Evolutionary conservation across 2,797 vertebrate species (phyloP), one percentile per base, ranked within the genome.

Genomic region (Bradypus variegatus): DNA sequence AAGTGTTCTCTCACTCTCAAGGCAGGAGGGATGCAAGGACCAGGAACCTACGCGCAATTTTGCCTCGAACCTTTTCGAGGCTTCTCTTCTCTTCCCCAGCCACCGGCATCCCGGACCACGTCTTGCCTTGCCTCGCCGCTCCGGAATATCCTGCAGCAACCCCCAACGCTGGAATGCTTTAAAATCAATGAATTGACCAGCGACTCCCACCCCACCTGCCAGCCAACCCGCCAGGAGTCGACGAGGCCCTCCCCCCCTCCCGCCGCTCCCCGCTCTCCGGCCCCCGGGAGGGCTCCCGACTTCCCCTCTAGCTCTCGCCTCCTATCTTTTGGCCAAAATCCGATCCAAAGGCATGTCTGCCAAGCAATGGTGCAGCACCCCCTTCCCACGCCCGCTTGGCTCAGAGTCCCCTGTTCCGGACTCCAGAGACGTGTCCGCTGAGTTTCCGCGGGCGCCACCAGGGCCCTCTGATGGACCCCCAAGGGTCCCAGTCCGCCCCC

Each of bases 311-410:
- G 91, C 96, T 93, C 76, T 69, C 10, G 73, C 96, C 96, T 98
- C 95, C 97, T 98, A 98, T 97, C 98, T 98, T 98, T 97, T 97
- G 91, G 95, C 93, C 91, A 93, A 93, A 94, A 95, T 93, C 84
- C 88, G 91, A 81, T 95, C 93, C 96, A 93, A 45, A 95, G 93
- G 90, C 96, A 97, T 96, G 86, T 92, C 91, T 83, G 92, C 89
- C 45, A 16, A 50, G 80, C 72, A 50, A 58, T 31, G 82, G 84
- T 79, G 91, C 88, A 70, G 38, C 87, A 88, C 82, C 93, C 91
- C 84, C 94, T 80, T 72, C 94, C 95, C 84, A 85, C 65, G 53
- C 85, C 73, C 86, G 85, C 75, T 29, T 29, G 91, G 78, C 48
- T 91, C 91, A n/a, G 88, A 69, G 84, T 90, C 76, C 88, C 77